Conservation (phyloP, 2,888 invertebrate species). For the Xestia rhomboidea region DNA sequence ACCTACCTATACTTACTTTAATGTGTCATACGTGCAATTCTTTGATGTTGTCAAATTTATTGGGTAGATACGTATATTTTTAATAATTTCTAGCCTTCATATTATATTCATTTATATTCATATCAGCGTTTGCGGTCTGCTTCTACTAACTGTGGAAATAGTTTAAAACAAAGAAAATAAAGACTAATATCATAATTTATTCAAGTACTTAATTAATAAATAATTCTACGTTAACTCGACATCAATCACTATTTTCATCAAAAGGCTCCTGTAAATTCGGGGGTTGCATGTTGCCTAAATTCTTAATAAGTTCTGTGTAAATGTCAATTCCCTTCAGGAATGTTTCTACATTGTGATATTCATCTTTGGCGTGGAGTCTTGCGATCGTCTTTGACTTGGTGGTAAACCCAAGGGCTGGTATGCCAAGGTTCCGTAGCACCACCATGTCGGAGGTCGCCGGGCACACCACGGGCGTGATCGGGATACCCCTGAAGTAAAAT, state of each 20-base stretch:
- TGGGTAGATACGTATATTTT: background rate
- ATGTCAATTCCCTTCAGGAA: slow-evolving; percentile 79
- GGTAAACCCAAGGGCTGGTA: slow-evolving; percentile 81
- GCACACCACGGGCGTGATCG: slow-evolving; percentile 72
- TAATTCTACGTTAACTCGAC: background rate
- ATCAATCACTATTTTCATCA: slow-evolving; percentile 11
- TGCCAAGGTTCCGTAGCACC: slow-evolving; percentile 74
- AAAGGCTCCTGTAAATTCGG: background rate
- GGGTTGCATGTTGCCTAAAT: slow-evolving; percentile 62
- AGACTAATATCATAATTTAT: background rate
- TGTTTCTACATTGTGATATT: slow-evolving; percentile 76
- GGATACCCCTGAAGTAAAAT: slow-evolving; percentile 74
- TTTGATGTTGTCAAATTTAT: background rate
- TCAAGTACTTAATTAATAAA: background rate
- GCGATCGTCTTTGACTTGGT: slow-evolving; percentile 72
- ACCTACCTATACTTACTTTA: background rate
- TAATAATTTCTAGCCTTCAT: background rate
- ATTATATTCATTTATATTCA: no score
- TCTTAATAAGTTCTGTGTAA: slow-evolving; percentile 73
- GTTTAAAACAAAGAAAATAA: background rate
- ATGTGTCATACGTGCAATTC: background rate
- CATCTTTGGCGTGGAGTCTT: slow-evolving; percentile 74
- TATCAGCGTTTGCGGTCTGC: background rate
- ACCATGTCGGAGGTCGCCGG: slow-evolving; percentile 81
- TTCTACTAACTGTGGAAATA: background rate